Conservation (phyloP, 2,888 invertebrate species). For the Venusia cambrica region DNA sequence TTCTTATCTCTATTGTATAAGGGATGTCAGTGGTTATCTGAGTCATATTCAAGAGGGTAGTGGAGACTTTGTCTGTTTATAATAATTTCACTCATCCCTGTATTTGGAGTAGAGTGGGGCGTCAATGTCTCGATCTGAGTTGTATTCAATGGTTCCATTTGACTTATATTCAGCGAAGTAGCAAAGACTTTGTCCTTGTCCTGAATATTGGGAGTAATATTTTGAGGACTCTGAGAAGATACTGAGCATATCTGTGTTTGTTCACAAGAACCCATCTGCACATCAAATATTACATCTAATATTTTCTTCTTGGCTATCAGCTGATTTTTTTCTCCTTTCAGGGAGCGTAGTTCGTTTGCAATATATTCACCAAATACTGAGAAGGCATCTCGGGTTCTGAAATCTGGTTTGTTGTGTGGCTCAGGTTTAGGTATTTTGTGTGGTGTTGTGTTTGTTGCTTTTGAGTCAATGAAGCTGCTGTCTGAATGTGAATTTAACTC, state of each 20-base stretch:
- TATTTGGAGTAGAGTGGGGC: slow-evolving; percentile 53
- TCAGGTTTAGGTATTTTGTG: slow-evolving; percentile 54
- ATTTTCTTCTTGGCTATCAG: slow-evolving; percentile 82
- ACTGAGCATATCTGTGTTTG: slow-evolving; percentile 53
- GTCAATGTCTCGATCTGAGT: no score
- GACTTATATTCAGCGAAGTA: slow-evolving; percentile 53
- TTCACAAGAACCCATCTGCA: slow-evolving; percentile 79
- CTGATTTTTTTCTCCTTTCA: slow-evolving; percentile 78
- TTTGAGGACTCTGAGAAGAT: slow-evolving; percentile 45
- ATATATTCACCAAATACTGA: slow-evolving; percentile 82
- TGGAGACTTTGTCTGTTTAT: slow-evolving; percentile 67
- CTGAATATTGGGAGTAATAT: slow-evolving; percentile 43
- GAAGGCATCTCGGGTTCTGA: slow-evolving; percentile 72
- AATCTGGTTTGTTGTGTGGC: slow-evolving; percentile 46
- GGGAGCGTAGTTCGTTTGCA: slow-evolving; percentile 80
- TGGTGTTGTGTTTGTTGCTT: slow-evolving; percentile 50
- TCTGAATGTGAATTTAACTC: slow-evolving; percentile 44
- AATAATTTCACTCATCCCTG: slow-evolving; percentile 67
- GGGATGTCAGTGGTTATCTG: no score
- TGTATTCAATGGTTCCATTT: slow-evolving; percentile 54
- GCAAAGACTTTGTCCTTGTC: slow-evolving; percentile 57
- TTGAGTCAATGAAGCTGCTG: slow-evolving; percentile 42
- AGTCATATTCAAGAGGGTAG: slow-evolving; percentile 65
- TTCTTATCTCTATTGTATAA: no score
- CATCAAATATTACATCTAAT: slow-evolving; percentile 82